Conservation (phyloP, 1,140 invertebrate genomes). For the Zaprionus lachaisei region DNA sequence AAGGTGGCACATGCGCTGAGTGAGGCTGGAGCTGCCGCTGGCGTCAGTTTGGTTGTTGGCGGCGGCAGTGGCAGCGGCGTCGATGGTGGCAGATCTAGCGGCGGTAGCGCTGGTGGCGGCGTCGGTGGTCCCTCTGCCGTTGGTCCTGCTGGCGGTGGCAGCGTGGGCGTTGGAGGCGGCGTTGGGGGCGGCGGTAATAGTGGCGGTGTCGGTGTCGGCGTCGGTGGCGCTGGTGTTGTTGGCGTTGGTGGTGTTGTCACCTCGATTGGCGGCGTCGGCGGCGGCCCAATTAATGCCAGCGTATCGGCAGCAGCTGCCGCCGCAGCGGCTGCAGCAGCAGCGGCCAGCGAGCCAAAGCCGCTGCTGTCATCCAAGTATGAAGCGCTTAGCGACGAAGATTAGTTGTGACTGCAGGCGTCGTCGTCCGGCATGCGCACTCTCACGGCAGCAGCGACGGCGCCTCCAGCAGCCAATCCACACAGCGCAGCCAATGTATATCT, state of each 20-base stretch:
- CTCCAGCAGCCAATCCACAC: conserved; percentile 50
- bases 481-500: conserved; percentile 43
- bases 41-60: conserved; percentile 34
- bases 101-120: conserved; percentile 47
- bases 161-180: conserved; percentile 71
- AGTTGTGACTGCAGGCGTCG: conserved; percentile 85
- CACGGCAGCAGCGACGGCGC: conserved; percentile 67
- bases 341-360: conserved; percentile 89
- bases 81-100: conserved; percentile 8
- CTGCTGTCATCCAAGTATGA: conserved; percentile 94
- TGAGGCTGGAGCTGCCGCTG: conserved; percentile 40
- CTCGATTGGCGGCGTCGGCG: conserved; percentile 64
- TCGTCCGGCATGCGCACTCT: conserved; percentile 62
- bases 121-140: conserved; percentile 47
- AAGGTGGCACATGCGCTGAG: conserved; percentile 62
- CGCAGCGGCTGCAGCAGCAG: conserved; percentile 73
- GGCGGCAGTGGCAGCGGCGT: conserved; percentile 45
- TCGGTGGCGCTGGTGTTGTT: conserved; percentile 7
- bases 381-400: conserved; percentile 94
- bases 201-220: neutral
- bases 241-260: conserved; percentile 14
- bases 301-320: conserved; percentile 71
- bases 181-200: conserved; percentile 55
- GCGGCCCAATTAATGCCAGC: conserved; percentile 61
- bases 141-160: conserved; percentile 59